A percentile compares a stretch with the other conserved stretches of the same genome.
Conservation (phyloP, 2,888 invertebrate genomes). For the Caenorhabditis sinica region DNA sequence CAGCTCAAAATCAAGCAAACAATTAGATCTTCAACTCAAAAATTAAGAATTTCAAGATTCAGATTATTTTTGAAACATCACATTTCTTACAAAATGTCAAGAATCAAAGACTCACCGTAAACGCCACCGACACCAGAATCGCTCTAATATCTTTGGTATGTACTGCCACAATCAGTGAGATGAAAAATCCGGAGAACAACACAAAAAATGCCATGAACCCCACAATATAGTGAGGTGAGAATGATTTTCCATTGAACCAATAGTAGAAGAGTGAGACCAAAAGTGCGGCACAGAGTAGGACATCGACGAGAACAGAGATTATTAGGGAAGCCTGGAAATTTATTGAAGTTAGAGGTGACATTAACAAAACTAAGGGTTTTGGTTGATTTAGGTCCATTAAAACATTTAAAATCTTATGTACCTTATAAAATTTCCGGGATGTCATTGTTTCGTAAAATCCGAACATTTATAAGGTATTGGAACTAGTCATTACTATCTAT, state of each 20-base stretch:
- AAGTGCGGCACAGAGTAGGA: constrained; percentile 59
- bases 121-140: constrained; percentile 51
- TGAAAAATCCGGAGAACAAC: constrained; percentile 56
- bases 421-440: too few relatives aligned
- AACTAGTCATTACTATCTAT: too few relatives aligned
- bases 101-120: constrained; percentile 35
- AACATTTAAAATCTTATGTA: too few relatives aligned
- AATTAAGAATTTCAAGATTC: not conserved
- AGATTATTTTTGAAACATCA: not conserved
- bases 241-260: constrained; percentile 54
- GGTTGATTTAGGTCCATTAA: too few relatives aligned
- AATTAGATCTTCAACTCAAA: not conserved
- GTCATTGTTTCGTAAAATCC: too few relatives aligned
- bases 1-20: not conserved
- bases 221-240: constrained; percentile 58
- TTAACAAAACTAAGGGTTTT: too few relatives aligned
- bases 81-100: not conserved
- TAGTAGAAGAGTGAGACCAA: constrained; percentile 52
- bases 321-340: constrained; percentile 48
- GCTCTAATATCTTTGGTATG: constrained; percentile 52
- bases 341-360: too few relatives aligned
- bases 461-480: too few relatives aligned
- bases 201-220: constrained; percentile 58
- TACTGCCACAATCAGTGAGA: constrained; percentile 43
- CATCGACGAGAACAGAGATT: constrained; percentile 50